These are phyloP conservation scores for Stenchaetothrips biformis DNA, from an alignment of 2,888 invertebrate genomes.

Conservation along the genomic window DNA sequence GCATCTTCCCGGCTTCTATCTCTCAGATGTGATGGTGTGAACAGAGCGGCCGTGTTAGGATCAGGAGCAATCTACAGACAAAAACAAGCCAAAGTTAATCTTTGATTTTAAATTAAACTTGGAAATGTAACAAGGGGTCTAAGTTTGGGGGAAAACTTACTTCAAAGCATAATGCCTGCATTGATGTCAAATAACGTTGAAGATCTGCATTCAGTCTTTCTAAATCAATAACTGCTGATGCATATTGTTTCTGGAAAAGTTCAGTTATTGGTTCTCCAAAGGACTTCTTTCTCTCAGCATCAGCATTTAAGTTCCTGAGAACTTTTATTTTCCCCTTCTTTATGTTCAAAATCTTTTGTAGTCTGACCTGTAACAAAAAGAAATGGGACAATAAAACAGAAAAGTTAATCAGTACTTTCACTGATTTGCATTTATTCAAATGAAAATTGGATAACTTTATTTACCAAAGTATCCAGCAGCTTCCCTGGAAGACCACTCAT, in stretches of 20 bases:
- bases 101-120: neutral
- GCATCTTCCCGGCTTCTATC: conserved; percentile 86
- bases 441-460: conserved; percentile 38
- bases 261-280: conserved; percentile 72
- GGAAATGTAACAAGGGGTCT: neutral
- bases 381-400: conserved; percentile 27
- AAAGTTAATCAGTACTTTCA: conserved; percentile 10
- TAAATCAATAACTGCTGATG: conserved; percentile 71
- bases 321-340: conserved; percentile 77
- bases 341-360: conserved; percentile 76
- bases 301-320: conserved; percentile 80
- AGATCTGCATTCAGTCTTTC: conserved; percentile 87
- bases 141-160: conserved; percentile 30
- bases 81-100: neutral
- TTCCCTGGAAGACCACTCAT: conserved; percentile 80
- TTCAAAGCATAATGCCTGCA: conserved; percentile 36
- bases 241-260: conserved; percentile 89
- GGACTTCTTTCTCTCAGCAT: conserved; percentile 81
- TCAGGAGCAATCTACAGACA: conserved; percentile 67
- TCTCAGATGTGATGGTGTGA: conserved; percentile 80
- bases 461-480: conserved; percentile 72
- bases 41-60: conserved; percentile 77
- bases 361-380: conserved; percentile 56
- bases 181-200: conserved; percentile 72
- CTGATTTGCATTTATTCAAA: neutral